These are phyloP conservation scores for Nycticebus coucang DNA, from an alignment of 2,113 vertebrate species.

Conservation along the genomic window DNA sequence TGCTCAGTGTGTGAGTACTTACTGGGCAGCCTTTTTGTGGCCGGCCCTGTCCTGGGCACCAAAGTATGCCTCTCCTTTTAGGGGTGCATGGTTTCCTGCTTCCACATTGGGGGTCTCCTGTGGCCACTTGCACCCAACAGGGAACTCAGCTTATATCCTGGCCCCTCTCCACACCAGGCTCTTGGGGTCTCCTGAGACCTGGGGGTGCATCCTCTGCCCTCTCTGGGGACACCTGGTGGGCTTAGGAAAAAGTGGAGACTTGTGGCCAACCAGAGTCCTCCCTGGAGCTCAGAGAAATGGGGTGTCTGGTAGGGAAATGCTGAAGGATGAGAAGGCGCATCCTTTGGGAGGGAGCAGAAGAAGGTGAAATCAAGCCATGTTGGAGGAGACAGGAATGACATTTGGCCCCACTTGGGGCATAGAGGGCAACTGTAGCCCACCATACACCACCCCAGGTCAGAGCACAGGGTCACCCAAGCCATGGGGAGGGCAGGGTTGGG, in stretches of 20 bases:
- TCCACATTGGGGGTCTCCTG: too few species aligned
- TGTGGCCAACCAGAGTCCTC: not conserved
- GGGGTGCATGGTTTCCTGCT: not conserved
- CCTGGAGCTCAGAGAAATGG: too few species aligned
- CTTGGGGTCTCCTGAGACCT: not conserved
- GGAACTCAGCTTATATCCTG: not conserved
- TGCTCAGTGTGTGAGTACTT: not conserved
- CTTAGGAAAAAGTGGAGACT: not conserved
- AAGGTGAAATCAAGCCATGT: fast-evolving
- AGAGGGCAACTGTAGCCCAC: not conserved
- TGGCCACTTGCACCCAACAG: too few species aligned
- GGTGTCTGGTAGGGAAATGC: not conserved
- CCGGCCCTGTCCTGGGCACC: not conserved
- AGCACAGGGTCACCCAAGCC: not conserved
- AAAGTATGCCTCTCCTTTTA: not conserved
- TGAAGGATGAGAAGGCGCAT: not conserved
- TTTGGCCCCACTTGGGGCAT: too few species aligned
- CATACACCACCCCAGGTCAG: fast-evolving
- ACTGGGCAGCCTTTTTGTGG: not conserved
- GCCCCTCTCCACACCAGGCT: not conserved
- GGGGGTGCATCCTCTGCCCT: not conserved
- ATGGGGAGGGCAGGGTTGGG: not conserved
- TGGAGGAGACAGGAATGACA: fast-evolving
- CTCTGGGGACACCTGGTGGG: not conserved
- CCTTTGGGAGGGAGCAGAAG: not conserved